Conservation (phyloP, 2,797 vertebrate species). For the Synaphobranchus kaupii region DNA sequence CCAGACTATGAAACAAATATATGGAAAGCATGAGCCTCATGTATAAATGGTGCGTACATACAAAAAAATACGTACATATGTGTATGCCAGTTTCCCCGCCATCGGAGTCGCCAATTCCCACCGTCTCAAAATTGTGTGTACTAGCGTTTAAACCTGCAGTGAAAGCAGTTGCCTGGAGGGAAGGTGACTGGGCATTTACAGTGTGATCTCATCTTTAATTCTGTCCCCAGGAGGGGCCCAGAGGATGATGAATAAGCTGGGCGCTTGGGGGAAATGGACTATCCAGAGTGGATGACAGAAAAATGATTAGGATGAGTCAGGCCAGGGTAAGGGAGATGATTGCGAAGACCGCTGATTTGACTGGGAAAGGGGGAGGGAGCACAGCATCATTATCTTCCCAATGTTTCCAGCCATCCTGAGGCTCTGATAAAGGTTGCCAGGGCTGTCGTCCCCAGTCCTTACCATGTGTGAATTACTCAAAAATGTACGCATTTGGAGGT, state of each 20-base stretch:
- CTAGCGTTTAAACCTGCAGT: not conserved
- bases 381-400: not conserved
- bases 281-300: conserved; percentile 11
- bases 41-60: no score
- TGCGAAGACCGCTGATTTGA: conserved; percentile 8
- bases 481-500: not conserved
- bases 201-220: conserved; percentile 17
- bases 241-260: conserved; percentile 12
- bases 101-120: no score
- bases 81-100: no score
- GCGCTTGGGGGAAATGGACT: not conserved
- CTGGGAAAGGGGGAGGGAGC: not conserved
- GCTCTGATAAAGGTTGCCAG: not conserved
- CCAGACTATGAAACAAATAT: not conserved
- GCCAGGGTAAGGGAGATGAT: not conserved
- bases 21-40: not conserved
- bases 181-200: conserved; percentile 4
- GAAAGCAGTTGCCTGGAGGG: conserved; percentile 11
- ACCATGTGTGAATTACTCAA: not conserved
- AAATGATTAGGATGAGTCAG: conserved; percentile 19
- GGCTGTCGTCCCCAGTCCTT: not conserved
- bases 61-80: no score
- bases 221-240: not conserved
- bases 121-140: no score
- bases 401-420: not conserved